A percentile compares a stretch with the other conserved stretches of the same genome.
phyloP scores from a whole-genome alignment of 2,113 vertebrate genomes.

The Solenodon paradoxus region DNA sequence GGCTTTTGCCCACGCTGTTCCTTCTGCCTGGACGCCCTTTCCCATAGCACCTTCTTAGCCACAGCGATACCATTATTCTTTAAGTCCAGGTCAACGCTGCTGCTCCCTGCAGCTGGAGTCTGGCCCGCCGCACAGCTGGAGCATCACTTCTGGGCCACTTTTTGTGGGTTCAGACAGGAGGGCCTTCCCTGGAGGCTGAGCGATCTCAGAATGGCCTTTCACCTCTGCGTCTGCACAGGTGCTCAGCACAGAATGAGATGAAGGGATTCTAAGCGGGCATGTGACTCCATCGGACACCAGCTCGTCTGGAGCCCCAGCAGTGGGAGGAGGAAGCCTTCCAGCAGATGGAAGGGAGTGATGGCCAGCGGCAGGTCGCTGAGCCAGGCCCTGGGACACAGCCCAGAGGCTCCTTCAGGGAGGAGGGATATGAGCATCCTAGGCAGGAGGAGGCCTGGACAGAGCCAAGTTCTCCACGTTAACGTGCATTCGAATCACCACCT shows the following conservation, averaged over 20 bases:
- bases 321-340: neutral
- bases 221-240: neutral
- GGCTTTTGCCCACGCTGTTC: neutral
- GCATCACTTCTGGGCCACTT: neutral
- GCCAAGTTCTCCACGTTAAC: neutral
- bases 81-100: neutral
- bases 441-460: neutral
- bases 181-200: neutral
- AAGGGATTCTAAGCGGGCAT: neutral
- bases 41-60: neutral
- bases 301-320: neutral
- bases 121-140: neutral
- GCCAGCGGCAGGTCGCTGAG: neutral
- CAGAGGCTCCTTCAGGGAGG: neutral
- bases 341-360: neutral
- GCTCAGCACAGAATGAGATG: neutral
- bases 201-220: neutral
- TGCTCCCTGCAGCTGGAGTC: neutral
- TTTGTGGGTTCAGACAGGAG: neutral
- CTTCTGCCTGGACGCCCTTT: neutral
- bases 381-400: accelerated
- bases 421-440: neutral
- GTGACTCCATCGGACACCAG: neutral
- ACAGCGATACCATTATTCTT: neutral
- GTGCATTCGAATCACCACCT: neutral